Conservation (phyloP, 2,797 vertebrate genomes). For the Zenarchopterus dispar region DNA sequence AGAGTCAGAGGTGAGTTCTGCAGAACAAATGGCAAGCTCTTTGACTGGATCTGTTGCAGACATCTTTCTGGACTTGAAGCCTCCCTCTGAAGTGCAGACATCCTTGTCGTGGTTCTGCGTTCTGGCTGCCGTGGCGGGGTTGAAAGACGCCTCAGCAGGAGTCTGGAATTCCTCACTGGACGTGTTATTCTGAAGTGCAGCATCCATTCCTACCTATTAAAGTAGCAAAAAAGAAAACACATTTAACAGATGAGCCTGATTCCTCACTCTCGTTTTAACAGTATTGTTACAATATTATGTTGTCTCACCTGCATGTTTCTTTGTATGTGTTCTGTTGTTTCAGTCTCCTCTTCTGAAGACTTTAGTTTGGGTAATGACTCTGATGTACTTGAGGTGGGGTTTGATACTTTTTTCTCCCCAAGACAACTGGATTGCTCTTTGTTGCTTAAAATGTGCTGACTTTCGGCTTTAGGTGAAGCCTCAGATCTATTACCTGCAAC, state of each 20-base stretch:
- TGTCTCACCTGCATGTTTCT: conserved; percentile 47
- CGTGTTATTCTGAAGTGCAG: conserved; percentile 4
- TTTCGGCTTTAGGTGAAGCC: not conserved
- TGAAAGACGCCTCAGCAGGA: not conserved
- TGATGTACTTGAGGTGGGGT: not conserved
- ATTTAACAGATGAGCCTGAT: not conserved
- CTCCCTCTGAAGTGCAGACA: not conserved
- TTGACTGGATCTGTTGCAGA: not conserved
- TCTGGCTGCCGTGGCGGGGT: not conserved
- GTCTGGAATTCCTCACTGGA: conserved; percentile 19
- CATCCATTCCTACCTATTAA: conserved; percentile 41
- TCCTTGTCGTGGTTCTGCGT: not conserved
- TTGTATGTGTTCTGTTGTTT: not conserved
- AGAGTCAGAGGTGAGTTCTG: conserved; percentile 23
- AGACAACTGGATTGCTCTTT: not conserved
- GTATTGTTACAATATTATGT: not conserved
- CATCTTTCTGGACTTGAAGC: not conserved
- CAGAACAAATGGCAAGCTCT: not conserved
- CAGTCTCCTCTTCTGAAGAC: conserved; percentile 10
- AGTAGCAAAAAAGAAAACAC: not conserved
- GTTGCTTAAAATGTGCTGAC: conserved; percentile 2
- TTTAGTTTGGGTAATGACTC: conserved; percentile 12
- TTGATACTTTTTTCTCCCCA: conserved; percentile 1
- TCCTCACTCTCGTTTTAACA: not conserved
- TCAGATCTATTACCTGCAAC: not conserved